phyloP scores from a whole-genome alignment of 2,888 invertebrate species.

The Pseudanteris insignis region DNA sequence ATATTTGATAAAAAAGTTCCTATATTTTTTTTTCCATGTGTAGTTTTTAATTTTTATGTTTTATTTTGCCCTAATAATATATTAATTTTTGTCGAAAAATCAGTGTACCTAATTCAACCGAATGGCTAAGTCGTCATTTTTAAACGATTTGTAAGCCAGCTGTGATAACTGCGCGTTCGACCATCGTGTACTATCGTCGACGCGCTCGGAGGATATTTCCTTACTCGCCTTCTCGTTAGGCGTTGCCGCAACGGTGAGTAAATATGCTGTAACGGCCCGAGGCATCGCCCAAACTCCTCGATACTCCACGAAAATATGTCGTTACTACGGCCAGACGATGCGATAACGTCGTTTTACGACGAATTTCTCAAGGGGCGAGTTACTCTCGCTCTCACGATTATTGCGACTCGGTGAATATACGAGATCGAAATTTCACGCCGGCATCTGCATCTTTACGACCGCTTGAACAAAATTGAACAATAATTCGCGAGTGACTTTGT shows the following conservation, averaged over 20 bases:
- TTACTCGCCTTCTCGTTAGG: constrained; percentile 24
- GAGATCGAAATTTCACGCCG: neutral
- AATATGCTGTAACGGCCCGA: constrained; percentile 32
- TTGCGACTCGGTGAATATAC: constrained; percentile 10
- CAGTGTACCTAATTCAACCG: too few species aligned
- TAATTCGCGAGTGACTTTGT: too few species aligned
- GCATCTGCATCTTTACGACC: too few species aligned
- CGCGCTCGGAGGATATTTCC: constrained; percentile 13
- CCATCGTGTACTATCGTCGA: neutral
- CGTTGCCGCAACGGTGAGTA: constrained; percentile 15
- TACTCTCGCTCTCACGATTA: constrained; percentile 27
- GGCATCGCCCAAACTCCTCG: constrained; percentile 22
- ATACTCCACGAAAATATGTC: constrained; percentile 27
- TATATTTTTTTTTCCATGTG: too few species aligned
- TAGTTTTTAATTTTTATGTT: too few species aligned
- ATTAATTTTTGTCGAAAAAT: too few species aligned
- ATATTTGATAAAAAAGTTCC: too few species aligned
- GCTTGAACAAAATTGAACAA: too few species aligned
- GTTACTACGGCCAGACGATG: constrained; percentile 33
- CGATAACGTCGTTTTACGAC: constrained; percentile 42
- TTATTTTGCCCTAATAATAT: too few species aligned
- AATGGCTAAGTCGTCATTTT: too few species aligned
- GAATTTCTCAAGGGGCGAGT: constrained; percentile 36
- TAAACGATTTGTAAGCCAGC: too few species aligned
- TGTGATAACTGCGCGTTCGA: too few species aligned